A percentile compares a stretch with the other conserved stretches of the same genome.
phyloP scores from a whole-genome alignment of 2,797 vertebrate species.

The Sebastes wilsoni region DNA sequence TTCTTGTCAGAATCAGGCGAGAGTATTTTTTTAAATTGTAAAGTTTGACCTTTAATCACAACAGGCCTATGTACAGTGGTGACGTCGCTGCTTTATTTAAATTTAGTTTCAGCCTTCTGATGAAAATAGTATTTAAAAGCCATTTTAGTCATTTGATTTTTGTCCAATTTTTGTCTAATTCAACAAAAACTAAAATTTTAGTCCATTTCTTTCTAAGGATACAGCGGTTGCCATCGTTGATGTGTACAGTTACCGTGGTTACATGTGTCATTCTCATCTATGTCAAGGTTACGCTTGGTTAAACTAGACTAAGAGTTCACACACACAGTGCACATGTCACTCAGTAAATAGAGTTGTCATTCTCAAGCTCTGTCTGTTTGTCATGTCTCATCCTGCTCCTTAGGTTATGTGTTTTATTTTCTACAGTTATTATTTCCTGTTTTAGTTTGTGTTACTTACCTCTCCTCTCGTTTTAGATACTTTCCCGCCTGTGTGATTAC shows the following conservation, averaged over 20 bases:
- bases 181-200: too few relatives aligned
- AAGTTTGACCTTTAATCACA: not conserved
- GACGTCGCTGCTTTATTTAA: not conserved
- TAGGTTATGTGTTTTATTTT: not conserved
- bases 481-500: too few relatives aligned
- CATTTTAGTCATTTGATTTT: not conserved
- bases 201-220: too few relatives aligned
- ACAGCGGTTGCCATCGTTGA: not conserved
- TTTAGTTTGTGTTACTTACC: too few relatives aligned
- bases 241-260: not conserved
- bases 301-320: too few relatives aligned
- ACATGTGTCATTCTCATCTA: not conserved
- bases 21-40: not conserved
- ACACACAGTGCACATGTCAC: too few relatives aligned
- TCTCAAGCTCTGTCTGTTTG: not conserved
- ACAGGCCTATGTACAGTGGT: not conserved
- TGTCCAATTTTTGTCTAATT: not conserved
- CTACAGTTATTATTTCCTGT: too few relatives aligned
- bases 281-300: not conserved
- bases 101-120: not conserved
- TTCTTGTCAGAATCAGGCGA: not conserved
- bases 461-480: too few relatives aligned
- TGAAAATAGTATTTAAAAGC: not conserved
- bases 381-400: too few relatives aligned
- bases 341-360: not conserved